Base-by-base conservation (phyloP, 2,888 invertebrate species). In the Cerceris rybyensis region DNA sequence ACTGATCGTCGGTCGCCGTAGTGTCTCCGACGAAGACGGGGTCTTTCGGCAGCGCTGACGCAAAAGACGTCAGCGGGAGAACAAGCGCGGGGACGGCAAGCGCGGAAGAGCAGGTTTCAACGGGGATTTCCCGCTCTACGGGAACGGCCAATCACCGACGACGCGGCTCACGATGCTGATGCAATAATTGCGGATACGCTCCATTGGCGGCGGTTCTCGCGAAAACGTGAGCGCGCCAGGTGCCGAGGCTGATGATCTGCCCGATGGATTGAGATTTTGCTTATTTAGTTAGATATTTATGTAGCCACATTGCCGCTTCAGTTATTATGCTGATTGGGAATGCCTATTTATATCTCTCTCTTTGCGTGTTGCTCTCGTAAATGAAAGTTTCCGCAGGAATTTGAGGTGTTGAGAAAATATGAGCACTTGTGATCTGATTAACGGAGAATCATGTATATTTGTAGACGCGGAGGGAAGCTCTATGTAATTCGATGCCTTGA, bases 41-140 rank as follows among this genome's bases (percentile, higher is more conserved):
- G 63, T 70, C 70, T 58, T 50, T 54, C 70, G 64, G 58, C 46
- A 54, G 46, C 17, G 65, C 28, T 72, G 74, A 72, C 72, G 77
- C 58, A 57, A 70, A 59, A 70, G 72, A 76, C 75, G 79, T 76
- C 72, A 64, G 42, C 67, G 61, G 63, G 58, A 41, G 65, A 59
- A 55, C 50, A 11, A 69, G 42, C 66, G 59, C 41, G 70, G 77
- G 71, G 70, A 81, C 68, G 68, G 60, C 66, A 52, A 66, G 74
- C 65, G 68, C 83, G 84, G 81, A 79, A 70, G 79, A 82, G 85
- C 85, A 82, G 82, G 81, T 87, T 87, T 87, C 83, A 84, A 81
- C 86, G 84, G 90, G 90, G 88, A 89, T 90, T 90, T 90, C 90
- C 90, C 90, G 89, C 90, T 87, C 78, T 82, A 68, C 60, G 66